These are phyloP conservation scores for Erannis defoliaria DNA, from an alignment of 2,888 invertebrate genomes.

Conservation along the genomic window DNA sequence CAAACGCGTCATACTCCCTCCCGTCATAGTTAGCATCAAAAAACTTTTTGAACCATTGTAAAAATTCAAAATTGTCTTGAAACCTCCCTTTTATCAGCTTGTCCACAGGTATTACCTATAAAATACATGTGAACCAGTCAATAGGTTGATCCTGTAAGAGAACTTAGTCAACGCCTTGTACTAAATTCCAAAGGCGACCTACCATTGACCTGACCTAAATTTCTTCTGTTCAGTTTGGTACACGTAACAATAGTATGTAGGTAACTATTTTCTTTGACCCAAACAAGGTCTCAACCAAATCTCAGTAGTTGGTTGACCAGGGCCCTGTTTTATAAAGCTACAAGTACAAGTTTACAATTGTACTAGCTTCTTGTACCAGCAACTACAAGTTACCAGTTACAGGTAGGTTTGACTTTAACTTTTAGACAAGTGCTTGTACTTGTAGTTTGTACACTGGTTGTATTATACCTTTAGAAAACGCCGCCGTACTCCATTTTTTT, in stretches of 20 bases:
- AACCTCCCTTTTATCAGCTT: slow-evolving; percentile 99
- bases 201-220: slow-evolving; percentile 18
- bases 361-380: no score
- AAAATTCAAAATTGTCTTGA: slow-evolving; percentile 99
- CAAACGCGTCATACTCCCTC: slow-evolving; percentile 97
- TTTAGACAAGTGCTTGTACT: no score
- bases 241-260: neutral
- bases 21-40: slow-evolving; percentile 99
- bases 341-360: no score
- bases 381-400: no score
- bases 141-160: slow-evolving; percentile 7
- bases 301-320: neutral
- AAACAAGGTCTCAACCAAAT: neutral
- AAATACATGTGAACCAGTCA: slow-evolving; percentile 48
- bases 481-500: no score
- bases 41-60: slow-evolving; percentile 99
- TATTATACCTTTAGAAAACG: no score
- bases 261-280: slow-evolving; percentile 8
- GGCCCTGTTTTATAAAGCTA: no score
- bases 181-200: slow-evolving; percentile 12
- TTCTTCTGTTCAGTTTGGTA: neutral
- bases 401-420: no score
- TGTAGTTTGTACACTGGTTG: no score
- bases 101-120: slow-evolving; percentile 99
- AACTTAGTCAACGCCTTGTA: slow-evolving; percentile 7